These are phyloP conservation scores for Trinorchestia longiramus DNA, from an alignment of 1,140 invertebrate species.

Conservation along the genomic window DNA sequence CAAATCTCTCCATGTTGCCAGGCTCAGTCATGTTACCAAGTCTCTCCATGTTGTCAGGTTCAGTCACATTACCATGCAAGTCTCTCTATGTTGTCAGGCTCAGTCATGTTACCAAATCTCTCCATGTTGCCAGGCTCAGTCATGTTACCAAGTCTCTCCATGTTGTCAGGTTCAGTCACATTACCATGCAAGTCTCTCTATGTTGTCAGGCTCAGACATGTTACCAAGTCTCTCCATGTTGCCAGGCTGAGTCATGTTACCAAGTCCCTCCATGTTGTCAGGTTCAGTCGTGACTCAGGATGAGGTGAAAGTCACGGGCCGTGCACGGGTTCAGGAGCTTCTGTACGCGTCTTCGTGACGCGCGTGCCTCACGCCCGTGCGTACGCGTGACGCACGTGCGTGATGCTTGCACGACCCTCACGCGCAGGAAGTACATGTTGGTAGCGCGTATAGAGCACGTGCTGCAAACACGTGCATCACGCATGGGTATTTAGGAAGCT, in stretches of 20 bases:
- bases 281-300: constrained; percentile 15
- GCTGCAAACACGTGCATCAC: neutral
- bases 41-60: too few relatives aligned
- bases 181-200: too few relatives aligned
- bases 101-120: too few relatives aligned
- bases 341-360: neutral
- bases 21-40: too few relatives aligned
- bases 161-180: too few relatives aligned
- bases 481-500: too few relatives aligned
- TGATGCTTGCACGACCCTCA: neutral
- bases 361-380: neutral
- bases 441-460: neutral
- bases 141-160: too few relatives aligned
- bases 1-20: too few relatives aligned
- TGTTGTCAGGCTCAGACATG: neutral
- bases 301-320: neutral
- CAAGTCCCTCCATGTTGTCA: neutral
- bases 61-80: too few relatives aligned
- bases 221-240: neutral
- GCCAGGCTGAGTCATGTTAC: neutral
- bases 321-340: neutral
- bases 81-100: too few relatives aligned
- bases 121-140: too few relatives aligned
- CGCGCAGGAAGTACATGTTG: neutral
- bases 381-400: neutral